Evolutionary conservation across 2,113 vertebrate genomes (phyloP).

Genomic region (Nesospiza acunhae): DNA sequence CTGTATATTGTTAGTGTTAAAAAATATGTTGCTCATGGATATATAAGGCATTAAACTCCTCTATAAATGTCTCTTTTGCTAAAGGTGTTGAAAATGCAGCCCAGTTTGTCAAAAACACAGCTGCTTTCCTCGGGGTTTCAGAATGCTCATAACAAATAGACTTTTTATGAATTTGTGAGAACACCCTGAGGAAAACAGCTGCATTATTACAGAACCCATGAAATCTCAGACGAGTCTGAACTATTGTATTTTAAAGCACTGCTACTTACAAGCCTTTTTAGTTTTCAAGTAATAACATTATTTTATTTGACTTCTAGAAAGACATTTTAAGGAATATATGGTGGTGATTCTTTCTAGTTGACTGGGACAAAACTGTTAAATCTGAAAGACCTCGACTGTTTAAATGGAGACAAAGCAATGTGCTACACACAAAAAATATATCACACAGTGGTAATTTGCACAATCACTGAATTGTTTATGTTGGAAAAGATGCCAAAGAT

Average conservation of each 20-base stretch:
- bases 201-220: slow-evolving; percentile 74
- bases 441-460: not conserved
- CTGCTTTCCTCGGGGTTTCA: slow-evolving; percentile 76
- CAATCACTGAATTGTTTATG: not conserved
- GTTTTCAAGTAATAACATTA: not conserved
- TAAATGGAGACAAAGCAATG: not conserved
- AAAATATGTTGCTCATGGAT: slow-evolving; percentile 62
- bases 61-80: slow-evolving; percentile 74
- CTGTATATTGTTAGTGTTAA: slow-evolving; percentile 52
- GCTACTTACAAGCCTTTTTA: slow-evolving; percentile 53
- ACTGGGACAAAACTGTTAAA: not conserved
- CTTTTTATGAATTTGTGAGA: slow-evolving; percentile 75
- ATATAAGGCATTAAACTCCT: slow-evolving; percentile 61
- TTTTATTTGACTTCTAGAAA: slow-evolving; percentile 13
- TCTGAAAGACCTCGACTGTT: not conserved
- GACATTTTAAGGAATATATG: not conserved
- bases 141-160: slow-evolving; percentile 71
- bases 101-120: slow-evolving; percentile 79
- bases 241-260: slow-evolving; percentile 74
- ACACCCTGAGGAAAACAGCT: slow-evolving; percentile 81
- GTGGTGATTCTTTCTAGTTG: not conserved
- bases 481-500: not conserved
- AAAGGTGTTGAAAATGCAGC: slow-evolving; percentile 78
- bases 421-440: not conserved
- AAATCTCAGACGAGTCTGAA: slow-evolving; percentile 73